phyloP scores from a whole-genome alignment of 2,888 invertebrate species.

The Gymnosoma rotundatum region DNA sequence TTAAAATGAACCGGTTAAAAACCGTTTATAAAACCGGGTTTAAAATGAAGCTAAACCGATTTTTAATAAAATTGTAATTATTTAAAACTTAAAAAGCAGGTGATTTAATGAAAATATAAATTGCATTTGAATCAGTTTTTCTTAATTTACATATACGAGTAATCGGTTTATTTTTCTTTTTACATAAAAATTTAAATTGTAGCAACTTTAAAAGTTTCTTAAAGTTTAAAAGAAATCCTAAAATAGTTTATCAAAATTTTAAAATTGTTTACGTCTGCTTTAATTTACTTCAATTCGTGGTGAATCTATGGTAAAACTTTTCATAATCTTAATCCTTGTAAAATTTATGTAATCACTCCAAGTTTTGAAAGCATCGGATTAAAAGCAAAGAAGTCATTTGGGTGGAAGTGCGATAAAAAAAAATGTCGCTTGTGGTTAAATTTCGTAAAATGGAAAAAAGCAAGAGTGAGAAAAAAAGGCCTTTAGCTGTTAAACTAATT shows the following conservation, averaged over 20 bases:
- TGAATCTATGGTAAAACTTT: background rate
- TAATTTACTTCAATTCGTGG: background rate
- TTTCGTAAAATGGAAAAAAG: conserved; percentile 5
- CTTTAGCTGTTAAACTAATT: background rate
- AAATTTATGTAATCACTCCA: background rate
- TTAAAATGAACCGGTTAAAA: no score
- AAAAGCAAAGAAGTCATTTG: conserved; percentile 43
- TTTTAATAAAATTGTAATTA: background rate
- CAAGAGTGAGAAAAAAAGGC: background rate
- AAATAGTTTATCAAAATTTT: background rate
- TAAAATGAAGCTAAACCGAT: no score
- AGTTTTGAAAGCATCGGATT: background rate
- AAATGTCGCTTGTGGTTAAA: conserved; percentile 74
- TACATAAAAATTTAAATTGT: no score
- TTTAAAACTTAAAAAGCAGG: no score
- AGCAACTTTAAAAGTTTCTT: no score
- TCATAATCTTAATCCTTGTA: conserved; percentile 1
- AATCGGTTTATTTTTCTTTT: no score
- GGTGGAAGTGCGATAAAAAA: conserved; percentile 80
- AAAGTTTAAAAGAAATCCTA: no score
- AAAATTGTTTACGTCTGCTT: background rate
- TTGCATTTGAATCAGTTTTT: no score
- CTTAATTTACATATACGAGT: no score
- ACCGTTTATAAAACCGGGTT: no score
- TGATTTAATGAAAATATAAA: no score